Conservation (phyloP, 2,113 vertebrate genomes). For the Rhynchomys soricoides region DNA sequence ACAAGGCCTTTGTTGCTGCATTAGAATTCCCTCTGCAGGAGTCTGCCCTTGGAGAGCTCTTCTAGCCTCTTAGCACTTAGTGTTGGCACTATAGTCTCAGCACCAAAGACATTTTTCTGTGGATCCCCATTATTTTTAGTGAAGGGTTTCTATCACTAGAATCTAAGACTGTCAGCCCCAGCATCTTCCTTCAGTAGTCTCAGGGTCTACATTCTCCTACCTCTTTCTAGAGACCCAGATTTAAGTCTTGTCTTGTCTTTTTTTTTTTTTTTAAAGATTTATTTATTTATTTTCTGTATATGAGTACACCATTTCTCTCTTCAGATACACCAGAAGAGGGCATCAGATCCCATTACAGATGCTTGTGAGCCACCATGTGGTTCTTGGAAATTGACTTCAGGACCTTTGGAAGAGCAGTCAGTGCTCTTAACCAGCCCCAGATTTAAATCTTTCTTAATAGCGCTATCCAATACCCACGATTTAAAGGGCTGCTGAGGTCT, state of each 20-base stretch:
- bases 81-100: not conserved
- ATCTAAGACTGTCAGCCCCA: not conserved
- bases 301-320: no score
- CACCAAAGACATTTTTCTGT: not conserved
- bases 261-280: no score
- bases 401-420: no score
- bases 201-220: not conserved
- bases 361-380: no score
- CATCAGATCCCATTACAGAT: no score
- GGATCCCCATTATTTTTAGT: constrained; percentile 14
- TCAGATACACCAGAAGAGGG: no score
- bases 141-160: not conserved
- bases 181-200: not conserved
- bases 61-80: not conserved
- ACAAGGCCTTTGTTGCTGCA: not conserved
- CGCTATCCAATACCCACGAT: not conserved
- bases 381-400: no score
- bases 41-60: not conserved
- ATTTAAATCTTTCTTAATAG: constrained; percentile 8
- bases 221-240: not conserved
- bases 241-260: no score
- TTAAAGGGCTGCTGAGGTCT: not conserved
- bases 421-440: no score
- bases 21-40: constrained; percentile 13
- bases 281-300: no score